A percentile compares a stretch with the other conserved stretches of the same genome.
These are phyloP conservation scores for Lota lota DNA, from an alignment of 2,113 vertebrate genomes.

Conservation along the genomic window DNA sequence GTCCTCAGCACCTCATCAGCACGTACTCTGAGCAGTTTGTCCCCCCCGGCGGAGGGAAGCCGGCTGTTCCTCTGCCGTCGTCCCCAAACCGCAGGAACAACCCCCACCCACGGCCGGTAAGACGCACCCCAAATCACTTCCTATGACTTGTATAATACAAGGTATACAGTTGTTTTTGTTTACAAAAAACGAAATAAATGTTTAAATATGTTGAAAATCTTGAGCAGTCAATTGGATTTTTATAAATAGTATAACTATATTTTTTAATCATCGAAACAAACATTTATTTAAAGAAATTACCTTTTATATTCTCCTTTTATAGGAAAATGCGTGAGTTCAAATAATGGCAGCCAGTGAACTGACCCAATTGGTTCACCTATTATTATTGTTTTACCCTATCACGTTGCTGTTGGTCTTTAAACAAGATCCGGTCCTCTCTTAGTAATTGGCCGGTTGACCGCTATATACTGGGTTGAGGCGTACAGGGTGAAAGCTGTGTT, in stretches of 20 bases:
- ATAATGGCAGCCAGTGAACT: too few relatives aligned
- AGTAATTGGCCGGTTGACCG: slow-evolving; percentile 28
- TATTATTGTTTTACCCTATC: slow-evolving; percentile 8
- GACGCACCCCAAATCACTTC: slow-evolving; percentile 6
- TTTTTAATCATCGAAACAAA: too few relatives aligned
- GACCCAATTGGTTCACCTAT: slow-evolving; percentile 6
- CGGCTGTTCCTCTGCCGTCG: slow-evolving; percentile 58
- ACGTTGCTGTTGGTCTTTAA: slow-evolving; percentile 17
- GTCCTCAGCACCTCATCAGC: slow-evolving; percentile 59
- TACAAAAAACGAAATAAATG: too few relatives aligned
- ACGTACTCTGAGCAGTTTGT: slow-evolving; percentile 70
- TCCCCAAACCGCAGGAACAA: slow-evolving; percentile 74
- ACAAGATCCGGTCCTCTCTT: slow-evolving; percentile 6
- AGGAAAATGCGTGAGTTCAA: too few relatives aligned
- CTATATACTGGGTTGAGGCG: slow-evolving; percentile 11
- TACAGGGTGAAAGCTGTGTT: slow-evolving; percentile 34
- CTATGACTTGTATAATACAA: too few relatives aligned
- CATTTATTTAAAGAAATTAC: too few relatives aligned
- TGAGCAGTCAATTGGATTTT: too few relatives aligned
- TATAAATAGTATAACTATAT: too few relatives aligned
- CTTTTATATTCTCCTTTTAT: too few relatives aligned
- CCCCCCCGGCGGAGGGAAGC: slow-evolving; percentile 37
- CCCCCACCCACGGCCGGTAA: slow-evolving; percentile 73
- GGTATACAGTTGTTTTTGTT: too few relatives aligned
- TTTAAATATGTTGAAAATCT: too few relatives aligned